Evolutionary conservation across 2,888 invertebrate genomes (phyloP).

Genomic region (Gryllus longicercus): DNA sequence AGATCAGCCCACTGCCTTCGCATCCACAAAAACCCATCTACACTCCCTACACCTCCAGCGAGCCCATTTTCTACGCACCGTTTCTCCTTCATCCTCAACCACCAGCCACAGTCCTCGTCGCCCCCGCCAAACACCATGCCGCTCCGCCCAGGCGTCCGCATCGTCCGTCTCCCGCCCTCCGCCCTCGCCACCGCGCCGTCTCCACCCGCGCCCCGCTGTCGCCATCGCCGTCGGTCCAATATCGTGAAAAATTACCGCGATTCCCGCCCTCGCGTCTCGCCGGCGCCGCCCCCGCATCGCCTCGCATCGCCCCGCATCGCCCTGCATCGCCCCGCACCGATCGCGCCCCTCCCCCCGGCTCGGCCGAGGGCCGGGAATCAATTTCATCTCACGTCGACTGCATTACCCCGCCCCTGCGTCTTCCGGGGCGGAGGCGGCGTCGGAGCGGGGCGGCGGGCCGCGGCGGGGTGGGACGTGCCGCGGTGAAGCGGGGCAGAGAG

Average conservation of each 20-base stretch:
- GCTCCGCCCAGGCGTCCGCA: no score
- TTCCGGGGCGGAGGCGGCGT: not conserved
- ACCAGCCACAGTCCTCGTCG: no score
- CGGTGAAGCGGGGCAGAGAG: not conserved
- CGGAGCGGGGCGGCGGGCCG: not conserved
- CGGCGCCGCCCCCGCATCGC: not conserved
- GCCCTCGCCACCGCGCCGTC: not conserved
- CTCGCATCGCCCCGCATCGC: not conserved
- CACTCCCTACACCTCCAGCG: no score
- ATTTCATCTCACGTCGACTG: conserved; percentile 17
- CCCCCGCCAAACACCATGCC: no score
- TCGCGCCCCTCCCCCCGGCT: not conserved
- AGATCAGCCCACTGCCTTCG: no score
- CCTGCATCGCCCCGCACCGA: not conserved
- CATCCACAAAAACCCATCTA: no score
- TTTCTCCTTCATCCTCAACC: no score
- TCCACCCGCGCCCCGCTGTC: not conserved
- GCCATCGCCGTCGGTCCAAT: not conserved
- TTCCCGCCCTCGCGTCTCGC: conserved; percentile 17
- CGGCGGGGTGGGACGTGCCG: not conserved
- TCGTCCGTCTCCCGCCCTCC: not conserved
- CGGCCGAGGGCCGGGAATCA: not conserved
- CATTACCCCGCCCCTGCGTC: not conserved
- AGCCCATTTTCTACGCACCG: no score
- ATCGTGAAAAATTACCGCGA: conserved; percentile 17